phyloP scores from a whole-genome alignment of 2,113 vertebrate species.

The Sterna hirundo region DNA sequence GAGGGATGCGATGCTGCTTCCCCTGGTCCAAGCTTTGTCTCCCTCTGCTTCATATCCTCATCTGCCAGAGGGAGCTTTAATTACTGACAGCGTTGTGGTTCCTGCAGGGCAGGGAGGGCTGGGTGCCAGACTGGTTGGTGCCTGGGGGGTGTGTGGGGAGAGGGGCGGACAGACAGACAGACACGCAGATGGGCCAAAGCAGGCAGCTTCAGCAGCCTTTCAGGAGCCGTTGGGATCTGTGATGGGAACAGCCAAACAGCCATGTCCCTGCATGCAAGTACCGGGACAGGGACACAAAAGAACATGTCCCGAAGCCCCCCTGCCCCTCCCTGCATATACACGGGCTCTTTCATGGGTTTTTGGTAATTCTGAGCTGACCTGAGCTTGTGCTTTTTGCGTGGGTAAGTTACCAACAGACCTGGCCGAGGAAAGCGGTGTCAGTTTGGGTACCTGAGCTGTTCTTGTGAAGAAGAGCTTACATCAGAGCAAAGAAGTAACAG shows the following conservation, averaged over 20 bases:
- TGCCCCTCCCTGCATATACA: accelerated
- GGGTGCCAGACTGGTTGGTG: neutral
- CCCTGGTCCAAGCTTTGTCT: neutral
- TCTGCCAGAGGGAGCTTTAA: neutral
- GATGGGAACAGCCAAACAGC: neutral
- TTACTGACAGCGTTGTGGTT: accelerated
- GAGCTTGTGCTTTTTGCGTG: neutral
- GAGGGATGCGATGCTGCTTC: no score
- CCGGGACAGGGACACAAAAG: accelerated
- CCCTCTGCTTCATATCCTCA: neutral
- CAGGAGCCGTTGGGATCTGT: accelerated
- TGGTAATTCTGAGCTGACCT: neutral
- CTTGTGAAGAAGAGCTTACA: neutral
- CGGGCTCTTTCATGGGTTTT: accelerated
- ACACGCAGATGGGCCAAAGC: accelerated
- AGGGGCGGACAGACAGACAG: neutral
- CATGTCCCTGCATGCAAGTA: accelerated
- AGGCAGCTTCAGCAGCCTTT: neutral
- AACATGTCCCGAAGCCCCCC: accelerated
- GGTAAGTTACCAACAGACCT: neutral
- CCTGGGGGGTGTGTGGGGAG: accelerated
- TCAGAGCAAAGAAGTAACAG: neutral
- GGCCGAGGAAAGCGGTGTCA: neutral
- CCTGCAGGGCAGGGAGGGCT: neutral
- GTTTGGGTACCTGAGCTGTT: neutral